Percentiles rank a stretch among this genome's conserved stretches.
Evolutionary conservation across 92 coral and sea anemone genomes (phyloP).

Genomic region (Palythoa grandis): DNA sequence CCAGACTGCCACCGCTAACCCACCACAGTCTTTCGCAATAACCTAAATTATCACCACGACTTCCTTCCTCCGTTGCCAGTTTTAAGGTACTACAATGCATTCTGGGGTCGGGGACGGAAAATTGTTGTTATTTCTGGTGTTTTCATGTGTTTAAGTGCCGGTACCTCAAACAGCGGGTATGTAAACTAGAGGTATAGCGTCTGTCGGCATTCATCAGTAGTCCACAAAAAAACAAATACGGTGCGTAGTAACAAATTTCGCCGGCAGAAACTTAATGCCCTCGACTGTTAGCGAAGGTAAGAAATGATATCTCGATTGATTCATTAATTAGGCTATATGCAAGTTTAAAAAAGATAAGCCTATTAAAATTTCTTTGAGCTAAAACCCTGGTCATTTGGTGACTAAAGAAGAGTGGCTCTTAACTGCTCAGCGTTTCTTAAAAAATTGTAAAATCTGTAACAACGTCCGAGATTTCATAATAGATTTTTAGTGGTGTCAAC

Average conservation of each 20-base stretch:
- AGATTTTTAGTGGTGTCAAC: too few species aligned
- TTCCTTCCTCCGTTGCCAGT: background rate
- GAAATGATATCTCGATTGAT: background rate
- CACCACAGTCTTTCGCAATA: too few species aligned
- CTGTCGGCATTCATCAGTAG: constrained; percentile 2
- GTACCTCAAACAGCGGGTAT: constrained; percentile 37
- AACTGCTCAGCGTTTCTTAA: background rate
- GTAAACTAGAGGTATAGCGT: constrained; percentile 1
- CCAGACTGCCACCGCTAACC: too few species aligned
- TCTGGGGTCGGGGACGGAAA: constrained; percentile 11
- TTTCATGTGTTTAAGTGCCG: constrained; percentile 30
- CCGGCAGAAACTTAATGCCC: constrained; percentile 29
- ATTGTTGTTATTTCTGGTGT: constrained; percentile 14
- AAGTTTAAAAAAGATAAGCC: background rate
- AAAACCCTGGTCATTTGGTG: too few species aligned
- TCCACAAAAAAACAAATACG: background rate
- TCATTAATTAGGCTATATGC: too few species aligned
- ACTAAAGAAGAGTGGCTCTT: background rate
- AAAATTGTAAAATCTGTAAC: background rate
- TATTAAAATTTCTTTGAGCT: background rate
- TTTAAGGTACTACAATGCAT: background rate
- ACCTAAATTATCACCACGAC: background rate
- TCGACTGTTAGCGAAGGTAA: constrained; percentile 36
- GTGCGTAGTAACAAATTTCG: background rate
- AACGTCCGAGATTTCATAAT: background rate